Conservation (phyloP, 1,140 invertebrate genomes). For the Brachionus plicatilis region DNA sequence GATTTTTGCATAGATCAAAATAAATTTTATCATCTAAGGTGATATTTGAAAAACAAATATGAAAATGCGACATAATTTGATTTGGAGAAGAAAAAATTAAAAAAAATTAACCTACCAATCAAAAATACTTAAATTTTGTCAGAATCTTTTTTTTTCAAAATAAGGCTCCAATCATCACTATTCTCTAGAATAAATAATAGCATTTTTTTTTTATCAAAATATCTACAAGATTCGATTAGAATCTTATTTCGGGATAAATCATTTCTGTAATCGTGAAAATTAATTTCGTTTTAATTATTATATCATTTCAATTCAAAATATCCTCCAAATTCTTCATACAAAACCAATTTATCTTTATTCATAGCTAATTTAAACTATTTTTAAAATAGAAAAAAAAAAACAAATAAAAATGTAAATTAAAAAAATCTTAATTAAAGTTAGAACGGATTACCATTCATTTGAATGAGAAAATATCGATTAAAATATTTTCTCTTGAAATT, state of each 20-base stretch:
- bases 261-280: neutral
- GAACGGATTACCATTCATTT: neutral
- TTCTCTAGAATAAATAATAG: neutral
- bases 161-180: neutral
- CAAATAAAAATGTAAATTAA: neutral
- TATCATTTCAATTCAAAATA: neutral
- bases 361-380: neutral
- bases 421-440: neutral
- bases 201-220: neutral
- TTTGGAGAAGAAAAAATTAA: neutral
- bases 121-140: neutral
- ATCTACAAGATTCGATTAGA: neutral
- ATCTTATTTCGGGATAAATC: neutral
- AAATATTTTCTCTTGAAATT: slow-evolving; percentile 1
- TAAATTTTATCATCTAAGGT: neutral
- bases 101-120: neutral
- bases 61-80: slow-evolving; percentile 6
- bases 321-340: neutral
- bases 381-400: neutral
- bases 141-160: neutral
- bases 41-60: neutral
- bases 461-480: neutral
- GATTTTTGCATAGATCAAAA: neutral
- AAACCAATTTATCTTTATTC: neutral
- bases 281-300: neutral